Conservation (phyloP, 1,140 invertebrate species). For the Drosophila carrolli region DNA sequence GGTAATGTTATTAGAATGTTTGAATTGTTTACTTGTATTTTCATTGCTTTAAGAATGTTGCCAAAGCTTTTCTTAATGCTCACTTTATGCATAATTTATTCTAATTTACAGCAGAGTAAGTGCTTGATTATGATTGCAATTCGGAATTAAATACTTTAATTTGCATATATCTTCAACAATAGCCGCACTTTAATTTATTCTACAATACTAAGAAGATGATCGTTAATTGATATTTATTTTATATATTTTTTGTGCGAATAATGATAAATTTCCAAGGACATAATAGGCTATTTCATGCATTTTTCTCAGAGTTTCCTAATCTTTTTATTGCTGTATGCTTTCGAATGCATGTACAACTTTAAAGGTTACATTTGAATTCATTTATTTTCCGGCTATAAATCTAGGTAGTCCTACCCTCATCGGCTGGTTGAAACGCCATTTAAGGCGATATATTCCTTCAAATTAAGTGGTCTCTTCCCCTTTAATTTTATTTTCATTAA, state of each 20-base stretch:
- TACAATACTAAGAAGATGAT: neutral
- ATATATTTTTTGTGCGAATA: no score
- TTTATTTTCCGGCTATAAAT: neutral
- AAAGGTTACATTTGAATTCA: neutral
- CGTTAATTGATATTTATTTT: no score
- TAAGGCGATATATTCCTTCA: no score
- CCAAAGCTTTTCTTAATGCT: neutral
- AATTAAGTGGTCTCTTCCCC: neutral
- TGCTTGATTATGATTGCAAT: neutral
- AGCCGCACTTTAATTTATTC: neutral
- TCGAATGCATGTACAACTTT: no score
- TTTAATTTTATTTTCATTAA: conserved; percentile 12
- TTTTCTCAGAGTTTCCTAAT: no score
- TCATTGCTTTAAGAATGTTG: no score
- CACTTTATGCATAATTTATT: neutral
- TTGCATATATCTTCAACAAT: neutral
- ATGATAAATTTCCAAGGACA: no score
- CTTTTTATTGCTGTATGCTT: no score
- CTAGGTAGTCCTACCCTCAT: conserved; percentile 2
- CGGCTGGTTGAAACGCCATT: neutral
- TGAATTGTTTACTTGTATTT: no score
- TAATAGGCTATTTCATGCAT: no score
- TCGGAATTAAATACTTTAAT: neutral
- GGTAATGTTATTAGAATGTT: no score
- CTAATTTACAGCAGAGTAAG: neutral